A percentile compares a stretch with the other conserved stretches of the same genome.
These are phyloP conservation scores for Potorous gilbertii DNA, from an alignment of 2,797 vertebrate species.

Conservation along the genomic window DNA sequence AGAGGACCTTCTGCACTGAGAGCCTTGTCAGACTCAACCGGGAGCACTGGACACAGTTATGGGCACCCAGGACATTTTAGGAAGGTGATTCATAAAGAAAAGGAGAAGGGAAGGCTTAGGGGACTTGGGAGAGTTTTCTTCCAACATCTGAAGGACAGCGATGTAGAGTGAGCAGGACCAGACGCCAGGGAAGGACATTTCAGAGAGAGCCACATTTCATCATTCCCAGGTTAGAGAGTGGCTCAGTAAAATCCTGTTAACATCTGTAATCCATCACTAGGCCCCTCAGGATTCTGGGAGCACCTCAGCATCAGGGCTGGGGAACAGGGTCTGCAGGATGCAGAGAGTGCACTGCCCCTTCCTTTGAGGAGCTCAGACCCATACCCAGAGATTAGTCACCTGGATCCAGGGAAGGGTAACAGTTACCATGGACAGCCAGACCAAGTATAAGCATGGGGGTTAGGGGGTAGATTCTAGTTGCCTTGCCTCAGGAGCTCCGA, in stretches of 20 bases:
- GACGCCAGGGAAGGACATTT: too few species aligned
- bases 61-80: neutral
- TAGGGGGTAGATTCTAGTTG: neutral
- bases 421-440: too few species aligned
- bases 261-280: too few species aligned
- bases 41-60: neutral
- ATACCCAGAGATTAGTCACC: accelerated
- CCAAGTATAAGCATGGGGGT: too few species aligned
- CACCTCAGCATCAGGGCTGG: neutral
- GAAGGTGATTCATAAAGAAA: too few species aligned
- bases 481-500: neutral
- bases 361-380: neutral
- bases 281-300: neutral
- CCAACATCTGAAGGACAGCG: neutral
- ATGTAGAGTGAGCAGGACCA: neutral
- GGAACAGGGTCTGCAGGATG: accelerated
- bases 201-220: neutral
- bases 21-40: neutral
- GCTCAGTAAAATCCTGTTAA: too few species aligned
- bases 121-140: neutral
- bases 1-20: too few species aligned
- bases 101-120: neutral
- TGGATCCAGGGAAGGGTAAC: neutral
- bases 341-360: neutral
- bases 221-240: too few species aligned